These are phyloP conservation scores for Anguilla obscura DNA, from an alignment of 2,797 vertebrate species.

Conservation along the genomic window DNA sequence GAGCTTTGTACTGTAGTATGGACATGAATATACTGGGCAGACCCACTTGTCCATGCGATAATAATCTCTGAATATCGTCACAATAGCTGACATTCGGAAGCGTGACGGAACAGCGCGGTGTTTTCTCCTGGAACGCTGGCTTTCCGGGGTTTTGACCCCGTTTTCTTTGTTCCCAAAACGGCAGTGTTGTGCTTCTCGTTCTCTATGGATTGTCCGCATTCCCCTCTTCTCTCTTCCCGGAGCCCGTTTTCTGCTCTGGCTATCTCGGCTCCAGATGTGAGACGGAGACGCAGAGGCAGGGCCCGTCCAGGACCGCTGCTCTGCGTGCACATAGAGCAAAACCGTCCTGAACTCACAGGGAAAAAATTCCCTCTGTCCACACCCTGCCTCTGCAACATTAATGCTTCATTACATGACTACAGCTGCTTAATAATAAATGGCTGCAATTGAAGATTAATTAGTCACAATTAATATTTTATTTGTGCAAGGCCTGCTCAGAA, in stretches of 20 bases:
- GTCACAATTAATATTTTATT: constrained; percentile 1
- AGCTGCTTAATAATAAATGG: constrained; percentile 17
- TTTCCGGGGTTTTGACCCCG: not conserved
- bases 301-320: not conserved
- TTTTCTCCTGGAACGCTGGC: not conserved
- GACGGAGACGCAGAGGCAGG: not conserved
- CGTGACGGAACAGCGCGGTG: not conserved
- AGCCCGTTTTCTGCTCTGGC: not conserved
- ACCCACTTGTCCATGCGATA: not conserved
- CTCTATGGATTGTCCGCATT: not conserved
- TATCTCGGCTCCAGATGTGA: not conserved
- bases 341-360: not conserved
- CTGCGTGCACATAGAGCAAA: not conserved
- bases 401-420: not conserved
- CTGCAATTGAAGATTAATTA: not conserved
- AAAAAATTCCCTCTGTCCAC: not conserved
- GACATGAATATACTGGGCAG: not conserved
- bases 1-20: not conserved
- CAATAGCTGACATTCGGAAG: not conserved
- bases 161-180: not conserved
- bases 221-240: not conserved
- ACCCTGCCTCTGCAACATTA: not conserved
- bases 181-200: not conserved
- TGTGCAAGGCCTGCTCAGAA: not conserved
- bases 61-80: not conserved